Evolutionary conservation across 2,113 vertebrate species (phyloP).

Genomic region (Cyprinodon tularosa): DNA sequence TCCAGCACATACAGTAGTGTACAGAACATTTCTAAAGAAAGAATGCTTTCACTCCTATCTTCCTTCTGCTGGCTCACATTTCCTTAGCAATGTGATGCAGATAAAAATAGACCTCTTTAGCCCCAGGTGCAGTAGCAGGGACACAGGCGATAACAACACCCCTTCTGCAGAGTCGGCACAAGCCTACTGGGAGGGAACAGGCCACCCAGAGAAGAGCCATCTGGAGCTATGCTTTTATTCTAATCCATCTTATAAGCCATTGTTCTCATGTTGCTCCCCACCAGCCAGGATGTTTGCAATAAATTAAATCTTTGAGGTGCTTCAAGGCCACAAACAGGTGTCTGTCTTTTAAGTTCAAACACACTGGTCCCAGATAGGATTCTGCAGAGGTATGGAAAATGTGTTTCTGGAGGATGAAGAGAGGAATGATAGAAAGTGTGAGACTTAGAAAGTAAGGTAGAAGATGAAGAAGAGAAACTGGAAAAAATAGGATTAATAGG

Average conservation of each 20-base stretch:
- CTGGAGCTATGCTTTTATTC: constrained; percentile 51
- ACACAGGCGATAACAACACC: constrained; percentile 73
- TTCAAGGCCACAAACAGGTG: constrained; percentile 33
- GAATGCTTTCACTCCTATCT: constrained; percentile 30
- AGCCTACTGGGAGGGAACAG: constrained; percentile 57
- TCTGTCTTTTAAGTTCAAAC: constrained; percentile 40
- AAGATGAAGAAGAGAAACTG: background rate
- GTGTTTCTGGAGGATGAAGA: background rate
- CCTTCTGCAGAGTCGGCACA: constrained; percentile 52
- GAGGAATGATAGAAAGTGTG: constrained; percentile 16
- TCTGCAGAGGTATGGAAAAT: constrained; percentile 43
- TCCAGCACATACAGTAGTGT: constrained; percentile 9
- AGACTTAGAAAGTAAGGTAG: constrained; percentile 33
- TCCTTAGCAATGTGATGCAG: constrained; percentile 52
- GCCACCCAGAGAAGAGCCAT: constrained; percentile 66
- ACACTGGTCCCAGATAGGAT: constrained; percentile 43
- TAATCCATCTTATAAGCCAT: constrained; percentile 26
- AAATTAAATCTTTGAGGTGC: constrained; percentile 47
- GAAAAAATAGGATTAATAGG: constrained; percentile 40
- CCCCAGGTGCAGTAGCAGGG: constrained; percentile 62
- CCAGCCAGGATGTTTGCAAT: constrained; percentile 39
- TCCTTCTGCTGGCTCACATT: constrained; percentile 46
- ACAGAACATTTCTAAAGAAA: constrained; percentile 27
- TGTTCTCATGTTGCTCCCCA: constrained; percentile 37
- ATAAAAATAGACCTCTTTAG: constrained; percentile 66